Evolutionary conservation across 2,797 vertebrate genomes (phyloP).

Genomic region (Leptoclinus maculatus): DNA sequence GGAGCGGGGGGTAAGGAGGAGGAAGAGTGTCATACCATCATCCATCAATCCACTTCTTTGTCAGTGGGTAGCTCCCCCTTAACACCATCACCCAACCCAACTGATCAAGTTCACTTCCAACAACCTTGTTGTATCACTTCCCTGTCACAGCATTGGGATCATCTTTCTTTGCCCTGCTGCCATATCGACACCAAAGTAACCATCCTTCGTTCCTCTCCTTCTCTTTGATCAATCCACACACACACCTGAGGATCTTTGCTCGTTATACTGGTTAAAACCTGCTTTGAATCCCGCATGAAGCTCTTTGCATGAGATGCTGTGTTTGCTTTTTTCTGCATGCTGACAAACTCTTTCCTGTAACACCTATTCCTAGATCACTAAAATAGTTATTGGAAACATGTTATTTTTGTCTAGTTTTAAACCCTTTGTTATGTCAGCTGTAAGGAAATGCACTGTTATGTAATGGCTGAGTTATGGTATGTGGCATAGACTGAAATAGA

Average conservation of each 20-base stretch:
- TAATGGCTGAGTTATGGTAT: slow-evolving; percentile 49
- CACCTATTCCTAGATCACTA: slow-evolving; percentile 2
- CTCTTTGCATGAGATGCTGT: slow-evolving; percentile 40
- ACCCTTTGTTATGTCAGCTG: slow-evolving; percentile 13
- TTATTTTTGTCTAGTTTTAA: background rate
- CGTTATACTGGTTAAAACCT: slow-evolving; percentile 14
- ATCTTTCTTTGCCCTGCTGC: slow-evolving; percentile 49
- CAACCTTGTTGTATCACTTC: slow-evolving; percentile 53
- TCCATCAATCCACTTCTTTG: slow-evolving; percentile 44
- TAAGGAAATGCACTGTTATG: slow-evolving; percentile 41
- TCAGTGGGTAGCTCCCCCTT: slow-evolving; percentile 59
- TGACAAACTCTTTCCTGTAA: slow-evolving; percentile 22
- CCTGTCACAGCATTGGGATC: slow-evolving; percentile 48
- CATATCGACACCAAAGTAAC: slow-evolving; percentile 65
- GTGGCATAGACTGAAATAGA: slow-evolving; percentile 53
- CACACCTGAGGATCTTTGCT: slow-evolving; percentile 22
- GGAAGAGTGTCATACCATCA: slow-evolving; percentile 45
- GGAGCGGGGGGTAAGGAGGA: slow-evolving; percentile 82
- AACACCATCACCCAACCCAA: slow-evolving; percentile 54
- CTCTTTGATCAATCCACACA: slow-evolving; percentile 23
- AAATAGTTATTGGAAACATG: background rate
- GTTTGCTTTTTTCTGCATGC: slow-evolving; percentile 11
- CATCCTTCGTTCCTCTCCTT: slow-evolving; percentile 26
- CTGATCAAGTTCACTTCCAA: slow-evolving; percentile 60
- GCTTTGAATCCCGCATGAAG: slow-evolving; percentile 64